These are phyloP conservation scores for Trachymyrmex septentrionalis DNA, from an alignment of 1,140 invertebrate genomes.

Conservation along the genomic window DNA sequence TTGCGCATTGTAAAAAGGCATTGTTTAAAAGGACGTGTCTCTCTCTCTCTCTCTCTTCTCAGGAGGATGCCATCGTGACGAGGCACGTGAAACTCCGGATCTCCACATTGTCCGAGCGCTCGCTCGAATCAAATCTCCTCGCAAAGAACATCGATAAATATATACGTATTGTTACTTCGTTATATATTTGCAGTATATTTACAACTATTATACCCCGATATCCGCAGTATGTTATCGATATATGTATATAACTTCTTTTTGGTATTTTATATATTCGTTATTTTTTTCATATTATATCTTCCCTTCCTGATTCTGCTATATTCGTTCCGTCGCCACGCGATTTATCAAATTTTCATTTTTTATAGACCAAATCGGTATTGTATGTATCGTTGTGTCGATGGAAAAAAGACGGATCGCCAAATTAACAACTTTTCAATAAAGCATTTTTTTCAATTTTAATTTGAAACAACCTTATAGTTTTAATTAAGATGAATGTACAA, in stretches of 20 bases:
- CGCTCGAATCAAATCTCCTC: neutral
- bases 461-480: too few species aligned
- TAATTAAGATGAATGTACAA: too few species aligned
- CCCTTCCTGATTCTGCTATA: neutral
- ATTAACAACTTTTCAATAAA: too few species aligned
- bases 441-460: too few species aligned
- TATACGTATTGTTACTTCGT: neutral
- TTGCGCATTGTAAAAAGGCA: conserved; percentile 51
- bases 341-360: neutral
- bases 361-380: neutral
- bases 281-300: neutral
- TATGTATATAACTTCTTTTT: conserved; percentile 2
- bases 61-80: neutral
- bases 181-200: neutral
- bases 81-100: conserved; percentile 23
- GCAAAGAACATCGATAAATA: neutral
- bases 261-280: neutral
- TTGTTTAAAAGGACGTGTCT: conserved; percentile 59
- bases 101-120: conserved; percentile 3
- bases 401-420: too few species aligned
- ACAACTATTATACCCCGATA: neutral
- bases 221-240: neutral
- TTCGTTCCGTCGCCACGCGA: neutral
- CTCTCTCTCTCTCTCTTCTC: too few species aligned
- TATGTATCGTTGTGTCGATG: neutral